Percentiles rank a stretch among this genome's conserved stretches.
These are phyloP conservation scores for Eidolon dupreanum DNA, from an alignment of 2,797 vertebrate genomes.

Conservation along the genomic window DNA sequence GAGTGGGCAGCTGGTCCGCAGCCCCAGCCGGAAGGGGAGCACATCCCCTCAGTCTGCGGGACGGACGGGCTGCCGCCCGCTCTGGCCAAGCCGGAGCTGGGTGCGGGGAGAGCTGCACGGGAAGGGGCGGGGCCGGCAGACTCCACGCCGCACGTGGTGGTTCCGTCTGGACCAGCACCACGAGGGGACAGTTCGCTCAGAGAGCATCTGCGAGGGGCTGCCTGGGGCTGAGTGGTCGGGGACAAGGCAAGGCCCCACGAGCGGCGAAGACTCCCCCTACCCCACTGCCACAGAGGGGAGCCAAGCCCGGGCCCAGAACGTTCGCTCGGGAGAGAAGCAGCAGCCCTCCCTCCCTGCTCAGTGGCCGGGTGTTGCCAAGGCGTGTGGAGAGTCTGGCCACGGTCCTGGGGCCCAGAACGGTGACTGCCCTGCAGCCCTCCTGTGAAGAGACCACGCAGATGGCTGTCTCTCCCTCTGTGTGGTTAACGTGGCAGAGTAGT, in stretches of 20 bases:
- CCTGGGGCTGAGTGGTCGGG: background rate
- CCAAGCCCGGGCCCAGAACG: background rate
- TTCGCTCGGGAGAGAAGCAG: too few relatives aligned
- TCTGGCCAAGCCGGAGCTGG: fast-evolving
- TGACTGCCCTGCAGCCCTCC: background rate
- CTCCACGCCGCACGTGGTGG: fast-evolving
- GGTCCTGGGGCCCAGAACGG: fast-evolving
- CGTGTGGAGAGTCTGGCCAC: too few relatives aligned
- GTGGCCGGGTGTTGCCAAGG: fast-evolving
- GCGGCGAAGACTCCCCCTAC: too few relatives aligned
- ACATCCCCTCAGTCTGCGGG: background rate
- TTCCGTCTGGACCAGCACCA: background rate
- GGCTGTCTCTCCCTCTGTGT: background rate
- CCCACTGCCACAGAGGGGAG: background rate
- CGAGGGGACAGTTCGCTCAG: background rate
- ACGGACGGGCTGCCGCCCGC: fast-evolving
- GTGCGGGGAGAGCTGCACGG: too few relatives aligned
- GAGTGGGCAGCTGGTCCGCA: background rate
- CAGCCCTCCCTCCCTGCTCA: background rate
- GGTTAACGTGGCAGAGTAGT: too few relatives aligned
- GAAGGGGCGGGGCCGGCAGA: fast-evolving
- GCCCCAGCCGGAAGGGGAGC: background rate
- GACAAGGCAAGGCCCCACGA: background rate
- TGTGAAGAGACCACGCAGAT: fast-evolving
- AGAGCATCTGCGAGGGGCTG: background rate